phyloP scores from a whole-genome alignment of 2,113 vertebrate genomes.

The Bubo blakistoni region DNA sequence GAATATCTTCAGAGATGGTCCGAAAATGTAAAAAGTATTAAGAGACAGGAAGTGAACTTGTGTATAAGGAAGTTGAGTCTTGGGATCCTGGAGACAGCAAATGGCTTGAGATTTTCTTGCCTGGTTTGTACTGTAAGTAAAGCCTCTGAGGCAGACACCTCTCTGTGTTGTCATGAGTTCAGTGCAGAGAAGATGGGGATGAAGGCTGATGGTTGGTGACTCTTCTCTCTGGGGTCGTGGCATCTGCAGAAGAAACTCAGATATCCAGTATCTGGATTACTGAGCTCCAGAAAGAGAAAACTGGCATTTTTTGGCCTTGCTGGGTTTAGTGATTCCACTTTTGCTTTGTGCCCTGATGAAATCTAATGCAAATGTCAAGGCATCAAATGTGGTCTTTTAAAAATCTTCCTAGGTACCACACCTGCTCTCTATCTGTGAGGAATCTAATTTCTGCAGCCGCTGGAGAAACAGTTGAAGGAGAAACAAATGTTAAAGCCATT shows the following conservation, averaged over 20 bases:
- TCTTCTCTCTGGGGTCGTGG: background rate
- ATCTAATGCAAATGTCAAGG: background rate
- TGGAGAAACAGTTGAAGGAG: background rate
- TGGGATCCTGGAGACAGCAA: background rate
- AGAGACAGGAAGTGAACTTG: background rate
- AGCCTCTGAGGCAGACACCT: background rate
- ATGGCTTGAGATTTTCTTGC: background rate
- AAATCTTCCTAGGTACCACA: background rate
- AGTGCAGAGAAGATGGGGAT: background rate
- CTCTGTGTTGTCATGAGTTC: rapidly evolving
- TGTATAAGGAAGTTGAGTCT: background rate
- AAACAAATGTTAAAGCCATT: background rate
- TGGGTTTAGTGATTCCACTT: background rate
- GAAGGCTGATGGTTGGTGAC: background rate
- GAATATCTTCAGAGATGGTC: background rate
- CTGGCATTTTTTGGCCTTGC: background rate
- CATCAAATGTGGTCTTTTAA: background rate
- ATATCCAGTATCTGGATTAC: background rate
- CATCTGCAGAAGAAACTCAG: background rate
- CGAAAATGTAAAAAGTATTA: background rate
- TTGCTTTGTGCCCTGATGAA: background rate
- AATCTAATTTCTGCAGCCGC: background rate
- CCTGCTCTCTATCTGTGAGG: background rate
- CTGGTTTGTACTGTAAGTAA: background rate
- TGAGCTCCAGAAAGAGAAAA: background rate